Evolutionary conservation across 2,888 invertebrate species (phyloP).

Genomic region (Phasia obesa): DNA sequence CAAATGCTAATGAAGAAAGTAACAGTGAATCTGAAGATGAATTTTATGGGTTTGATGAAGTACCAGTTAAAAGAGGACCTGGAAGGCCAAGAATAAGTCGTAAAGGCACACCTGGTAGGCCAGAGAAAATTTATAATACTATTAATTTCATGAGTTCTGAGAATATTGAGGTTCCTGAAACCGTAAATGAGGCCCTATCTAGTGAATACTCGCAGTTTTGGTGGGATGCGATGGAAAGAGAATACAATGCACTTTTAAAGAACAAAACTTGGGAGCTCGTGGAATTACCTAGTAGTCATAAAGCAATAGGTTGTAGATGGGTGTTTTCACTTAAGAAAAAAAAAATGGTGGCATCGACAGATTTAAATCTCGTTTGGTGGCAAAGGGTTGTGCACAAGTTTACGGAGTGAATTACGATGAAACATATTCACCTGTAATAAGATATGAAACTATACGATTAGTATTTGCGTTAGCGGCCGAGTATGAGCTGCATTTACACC

Average conservation of each 20-base stretch:
- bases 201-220: conserved; percentile 50
- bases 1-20: neutral
- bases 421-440: conserved; percentile 50
- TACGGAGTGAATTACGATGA: conserved; percentile 61
- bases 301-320: conserved; percentile 53
- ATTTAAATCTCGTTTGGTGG: conserved; percentile 68
- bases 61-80: conserved; percentile 6
- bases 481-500: conserved; percentile 43
- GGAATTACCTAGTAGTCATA: conserved; percentile 10
- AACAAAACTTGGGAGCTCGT: no score
- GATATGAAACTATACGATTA: conserved; percentile 44
- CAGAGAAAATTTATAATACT: conserved; percentile 60
- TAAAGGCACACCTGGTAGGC: conserved; percentile 55
- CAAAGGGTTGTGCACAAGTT: conserved; percentile 57
- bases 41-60: neutral
- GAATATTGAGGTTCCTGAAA: conserved; percentile 51
- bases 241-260: conserved; percentile 53
- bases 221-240: conserved; percentile 65
- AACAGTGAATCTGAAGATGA: conserved; percentile 20
- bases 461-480: conserved; percentile 50
- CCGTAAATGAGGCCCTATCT: no score
- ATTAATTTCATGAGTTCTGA: conserved; percentile 42
- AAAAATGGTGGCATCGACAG: conserved; percentile 61
- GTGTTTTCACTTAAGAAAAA: conserved; percentile 57
- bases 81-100: conserved; percentile 49